Conservation (phyloP, 2,888 invertebrate species). For the Diachrysia chrysitis region DNA sequence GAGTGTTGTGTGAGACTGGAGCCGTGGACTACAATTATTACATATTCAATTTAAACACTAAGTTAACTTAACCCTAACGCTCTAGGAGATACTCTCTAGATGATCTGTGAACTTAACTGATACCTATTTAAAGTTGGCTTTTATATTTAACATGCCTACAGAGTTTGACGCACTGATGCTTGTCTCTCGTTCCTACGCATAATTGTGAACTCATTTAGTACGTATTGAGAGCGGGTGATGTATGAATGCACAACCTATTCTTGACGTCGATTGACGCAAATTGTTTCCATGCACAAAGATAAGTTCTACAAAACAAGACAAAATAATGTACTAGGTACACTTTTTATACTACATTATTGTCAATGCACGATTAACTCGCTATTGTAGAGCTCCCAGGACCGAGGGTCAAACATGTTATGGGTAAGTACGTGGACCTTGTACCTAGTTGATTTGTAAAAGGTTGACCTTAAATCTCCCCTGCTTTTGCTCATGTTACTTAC, state of each 20-base stretch:
- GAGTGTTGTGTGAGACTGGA: no score
- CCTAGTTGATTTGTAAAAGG: neutral
- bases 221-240: neutral
- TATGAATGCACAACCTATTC: neutral
- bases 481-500: neutral
- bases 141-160: neutral
- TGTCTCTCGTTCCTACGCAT: neutral
- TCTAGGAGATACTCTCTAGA: no score
- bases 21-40: no score
- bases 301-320: neutral
- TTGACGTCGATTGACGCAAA: neutral
- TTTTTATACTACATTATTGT: neutral
- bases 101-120: no score
- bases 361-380: neutral
- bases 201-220: neutral
- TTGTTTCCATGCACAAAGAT: neutral
- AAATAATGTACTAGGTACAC: neutral
- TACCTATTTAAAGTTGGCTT: no score
- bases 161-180: neutral
- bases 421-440: neutral
- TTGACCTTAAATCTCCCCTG: slow-evolving; percentile 3
- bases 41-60: no score
- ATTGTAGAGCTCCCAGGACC: neutral
- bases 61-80: no score
- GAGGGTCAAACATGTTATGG: neutral